Base-by-base conservation (phyloP, 1,140 invertebrate genomes). In the Augochlora pura region DNA sequence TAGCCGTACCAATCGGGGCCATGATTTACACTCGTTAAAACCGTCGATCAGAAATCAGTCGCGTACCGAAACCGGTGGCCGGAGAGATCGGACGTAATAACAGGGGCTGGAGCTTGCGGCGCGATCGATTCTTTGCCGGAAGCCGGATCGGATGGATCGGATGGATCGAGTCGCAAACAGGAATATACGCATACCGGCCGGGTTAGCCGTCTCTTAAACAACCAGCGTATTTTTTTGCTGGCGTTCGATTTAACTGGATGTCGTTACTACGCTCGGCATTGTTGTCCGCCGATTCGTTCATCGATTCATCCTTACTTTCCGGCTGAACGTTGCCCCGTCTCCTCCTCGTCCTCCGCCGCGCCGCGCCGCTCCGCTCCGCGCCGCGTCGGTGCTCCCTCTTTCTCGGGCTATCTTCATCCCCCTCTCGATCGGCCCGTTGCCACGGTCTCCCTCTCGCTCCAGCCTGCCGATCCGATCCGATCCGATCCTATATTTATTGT, bases 401-500 rank as follows among this genome's bases (percentile, higher is more conserved):
- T 60, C 70, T 78, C 52, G 39, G 52, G 27, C 60, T 75, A 70
- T 68, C 80, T 59, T 75, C 72, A 65, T 46, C 27, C 73, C 59
- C 71, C 81, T 77, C 18, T 73, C 74, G 64, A 42, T 39, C 46
- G 83, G 84, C 2, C 21, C 9, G 57, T 23, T 52, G 5, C 21
- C 60, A 16, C 60, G 18, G 49, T 64, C 69, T 25, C 23, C 38
- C 46, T 78, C 46, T 14, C 0, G 46, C 69, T 32, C 8, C 23
- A 16, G 57, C 42, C 75, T 10, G 21, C 68, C 75, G 75, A 77
- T 77, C 75, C 67, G 76, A 77, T 77, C 87, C 80, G 83, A 84
- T 84, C 82, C 84, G 84, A 91, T 90, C 88, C 88, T 90, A 89
- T 90, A 91, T 91, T 91, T 91, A 91, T 92, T 91, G 91, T 90